Base-by-base conservation (phyloP, 2,797 vertebrate genomes). In the Florisuga fusca region DNA sequence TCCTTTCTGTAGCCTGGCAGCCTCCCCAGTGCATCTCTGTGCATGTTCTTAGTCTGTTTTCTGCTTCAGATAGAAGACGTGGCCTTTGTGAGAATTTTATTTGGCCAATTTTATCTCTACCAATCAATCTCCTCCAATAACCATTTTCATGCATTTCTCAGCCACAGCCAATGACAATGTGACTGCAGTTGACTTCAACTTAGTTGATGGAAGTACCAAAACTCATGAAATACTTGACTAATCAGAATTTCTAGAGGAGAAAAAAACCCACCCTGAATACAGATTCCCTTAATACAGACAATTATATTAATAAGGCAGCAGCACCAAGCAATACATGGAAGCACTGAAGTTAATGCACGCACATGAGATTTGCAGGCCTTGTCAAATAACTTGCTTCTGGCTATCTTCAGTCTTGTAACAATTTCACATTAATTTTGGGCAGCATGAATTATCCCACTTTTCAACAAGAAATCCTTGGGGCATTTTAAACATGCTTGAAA, bases 351-450 rank as follows among this genome's bases (percentile, higher is more conserved):
- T 96, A 18, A 15, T 58, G 68, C 73, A 53, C 68, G 63, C 75
- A 77, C 38, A 80, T 0, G 73, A 96, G 90, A 93, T 93, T 92
- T 95, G 72, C 82, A 90, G 64, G 75, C 54, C 73, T 89, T 91
- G 84, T 89, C 84, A 78, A 89, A 95, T 23, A 83, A 36, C 55
- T 95, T 96, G 91, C 93, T 92, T 4, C 81, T 89, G 89, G 92
- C 75, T 72, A 95, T 86, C 81, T 59, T 91, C 80, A 87, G 53
- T 83, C 75, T 79, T 25, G 59, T 51, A 93, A 89, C 71, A 67
- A 73, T 82, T 93, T 78, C 87, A 80, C 69, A 88, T 94, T 97
- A 74, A 84, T 95, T 90, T 95, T 83, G 77, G 77, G 89, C 36
- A 87, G 81, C 73, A 63, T 6, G 89, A 96, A 92, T 96, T 91